Percentiles rank a stretch among this genome's conserved stretches.
phyloP scores from a whole-genome alignment of 2,113 vertebrate species.

The Esox niger region DNA sequence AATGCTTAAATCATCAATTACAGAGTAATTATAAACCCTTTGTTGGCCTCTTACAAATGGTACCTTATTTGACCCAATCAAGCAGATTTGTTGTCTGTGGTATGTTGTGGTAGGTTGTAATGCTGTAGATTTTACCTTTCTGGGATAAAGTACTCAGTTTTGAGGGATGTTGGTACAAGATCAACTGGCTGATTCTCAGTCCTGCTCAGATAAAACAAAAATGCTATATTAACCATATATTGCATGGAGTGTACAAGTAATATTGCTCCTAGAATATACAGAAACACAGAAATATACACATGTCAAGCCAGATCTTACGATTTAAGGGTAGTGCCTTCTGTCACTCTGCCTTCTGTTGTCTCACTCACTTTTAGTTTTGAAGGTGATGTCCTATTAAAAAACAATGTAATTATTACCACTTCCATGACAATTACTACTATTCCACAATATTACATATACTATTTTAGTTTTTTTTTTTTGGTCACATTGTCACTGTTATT shows the following conservation, averaged over 20 bases:
- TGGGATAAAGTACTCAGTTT: background rate
- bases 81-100: no score
- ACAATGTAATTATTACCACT: slow-evolving; percentile 13
- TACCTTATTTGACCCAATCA: no score
- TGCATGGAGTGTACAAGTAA: background rate
- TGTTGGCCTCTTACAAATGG: no score
- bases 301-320: slow-evolving; percentile 32
- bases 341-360: slow-evolving; percentile 35
- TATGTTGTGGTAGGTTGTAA: no score
- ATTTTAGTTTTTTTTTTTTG: no score
- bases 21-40: no score
- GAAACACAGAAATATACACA: background rate
- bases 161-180: slow-evolving; percentile 16
- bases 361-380: slow-evolving; percentile 29
- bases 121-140: slow-evolving; percentile 39
- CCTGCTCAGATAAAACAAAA: slow-evolving; percentile 11
- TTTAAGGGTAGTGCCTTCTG: slow-evolving; percentile 31
- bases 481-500: no score
- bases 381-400: slow-evolving; percentile 41
- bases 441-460: no score
- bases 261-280: background rate
- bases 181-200: slow-evolving; percentile 32
- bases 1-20: no score
- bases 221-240: background rate
- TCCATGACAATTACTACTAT: background rate